Evolutionary conservation across 2,797 vertebrate species (phyloP).

Genomic region (Gymnoscopelus braueri): DNA sequence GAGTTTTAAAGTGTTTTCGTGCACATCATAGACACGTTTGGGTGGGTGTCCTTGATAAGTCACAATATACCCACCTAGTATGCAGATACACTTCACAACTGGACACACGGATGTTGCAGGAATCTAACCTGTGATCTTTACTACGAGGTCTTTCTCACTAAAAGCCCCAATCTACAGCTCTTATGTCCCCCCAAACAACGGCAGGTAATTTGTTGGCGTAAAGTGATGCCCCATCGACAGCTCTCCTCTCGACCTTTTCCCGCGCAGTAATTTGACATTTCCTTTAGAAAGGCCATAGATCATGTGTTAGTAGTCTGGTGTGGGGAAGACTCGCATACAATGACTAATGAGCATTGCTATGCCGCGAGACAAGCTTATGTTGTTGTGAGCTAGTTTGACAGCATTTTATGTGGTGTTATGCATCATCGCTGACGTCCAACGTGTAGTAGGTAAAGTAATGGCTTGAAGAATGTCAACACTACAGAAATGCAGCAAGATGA

Average conservation of each 20-base stretch:
- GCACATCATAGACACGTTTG: too few relatives aligned
- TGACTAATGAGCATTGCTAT: constrained; percentile 42
- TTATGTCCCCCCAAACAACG: constrained; percentile 12
- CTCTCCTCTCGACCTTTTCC: constrained; percentile 58
- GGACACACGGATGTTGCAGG: too few relatives aligned
- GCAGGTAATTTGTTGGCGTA: constrained; percentile 29
- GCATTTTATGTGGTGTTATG: constrained; percentile 28
- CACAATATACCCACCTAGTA: too few relatives aligned
- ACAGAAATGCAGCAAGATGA: too few relatives aligned
- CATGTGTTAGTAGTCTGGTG: constrained; percentile 54
- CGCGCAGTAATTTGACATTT: constrained; percentile 74
- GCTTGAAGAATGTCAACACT: neutral
- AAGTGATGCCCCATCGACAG: constrained; percentile 51
- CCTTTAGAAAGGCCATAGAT: constrained; percentile 75
- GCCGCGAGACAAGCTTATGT: constrained; percentile 18
- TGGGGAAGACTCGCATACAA: constrained; percentile 34
- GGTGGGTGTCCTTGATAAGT: too few relatives aligned
- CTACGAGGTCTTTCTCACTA: too few relatives aligned
- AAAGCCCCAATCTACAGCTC: too few relatives aligned
- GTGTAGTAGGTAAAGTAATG: neutral
- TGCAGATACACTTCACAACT: too few relatives aligned
- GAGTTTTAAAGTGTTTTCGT: too few relatives aligned
- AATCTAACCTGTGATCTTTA: too few relatives aligned
- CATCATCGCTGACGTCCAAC: constrained; percentile 17
- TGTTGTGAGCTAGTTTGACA: constrained; percentile 26